Evolutionary conservation across 2,888 invertebrate species (phyloP).

Genomic region (Cancer borealis): DNA sequence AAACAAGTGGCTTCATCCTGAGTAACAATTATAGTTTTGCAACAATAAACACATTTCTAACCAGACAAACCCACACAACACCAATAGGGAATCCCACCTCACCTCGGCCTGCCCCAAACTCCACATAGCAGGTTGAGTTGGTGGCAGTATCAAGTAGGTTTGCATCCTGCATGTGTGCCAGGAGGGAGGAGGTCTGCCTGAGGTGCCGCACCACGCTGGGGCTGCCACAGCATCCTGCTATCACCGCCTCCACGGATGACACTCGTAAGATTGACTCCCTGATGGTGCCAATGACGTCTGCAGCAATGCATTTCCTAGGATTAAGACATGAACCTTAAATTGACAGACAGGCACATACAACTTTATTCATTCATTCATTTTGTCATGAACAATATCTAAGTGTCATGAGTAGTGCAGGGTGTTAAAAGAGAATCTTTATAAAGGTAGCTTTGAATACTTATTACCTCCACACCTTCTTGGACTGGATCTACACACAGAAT

Average conservation of each 20-base stretch:
- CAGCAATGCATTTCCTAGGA: constrained; percentile 47
- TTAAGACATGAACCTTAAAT: constrained; percentile 21
- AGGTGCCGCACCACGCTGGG: constrained; percentile 82
- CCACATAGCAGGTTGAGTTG: constrained; percentile 61
- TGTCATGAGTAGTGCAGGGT: no score
- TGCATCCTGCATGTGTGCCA: constrained; percentile 85
- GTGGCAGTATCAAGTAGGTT: constrained; percentile 82
- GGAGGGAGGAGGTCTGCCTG: constrained; percentile 88
- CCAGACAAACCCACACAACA: background rate
- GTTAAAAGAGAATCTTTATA: no score
- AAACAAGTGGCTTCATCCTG: no score
- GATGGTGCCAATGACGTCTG: constrained; percentile 57
- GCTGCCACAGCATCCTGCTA: background rate
- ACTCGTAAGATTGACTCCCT: constrained; percentile 41
- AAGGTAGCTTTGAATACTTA: no score
- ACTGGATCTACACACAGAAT: background rate
- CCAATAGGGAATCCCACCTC: background rate
- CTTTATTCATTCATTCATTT: background rate
- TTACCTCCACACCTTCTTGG: no score
- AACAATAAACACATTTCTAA: background rate
- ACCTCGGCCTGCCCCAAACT: constrained; percentile 76
- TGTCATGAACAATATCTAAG: background rate
- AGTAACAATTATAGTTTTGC: no score
- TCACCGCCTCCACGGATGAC: constrained; percentile 11
- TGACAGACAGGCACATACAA: background rate